Percentiles rank a stretch among this genome's conserved stretches.
Evolutionary conservation across 2,888 invertebrate species (phyloP).

Genomic region (Euplagia quadripunctaria): DNA sequence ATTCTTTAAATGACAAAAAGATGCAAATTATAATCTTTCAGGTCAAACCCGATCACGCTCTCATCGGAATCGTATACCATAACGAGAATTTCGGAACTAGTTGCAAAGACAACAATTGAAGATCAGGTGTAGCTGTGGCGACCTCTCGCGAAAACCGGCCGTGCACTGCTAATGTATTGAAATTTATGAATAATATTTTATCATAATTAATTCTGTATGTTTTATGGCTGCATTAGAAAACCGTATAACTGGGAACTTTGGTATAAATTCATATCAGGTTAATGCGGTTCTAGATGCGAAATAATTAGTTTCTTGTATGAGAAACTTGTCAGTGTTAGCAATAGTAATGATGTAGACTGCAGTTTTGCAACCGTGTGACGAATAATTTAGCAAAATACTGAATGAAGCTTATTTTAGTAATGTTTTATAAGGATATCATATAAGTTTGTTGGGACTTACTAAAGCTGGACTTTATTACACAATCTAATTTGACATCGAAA

Average conservation of each 20-base stretch:
- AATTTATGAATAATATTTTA: constrained; percentile 47
- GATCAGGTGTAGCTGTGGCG: constrained; percentile 64
- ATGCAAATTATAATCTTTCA: constrained; percentile 70
- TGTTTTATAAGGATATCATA: not conserved
- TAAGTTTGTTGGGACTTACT: not conserved
- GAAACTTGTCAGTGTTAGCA: not conserved
- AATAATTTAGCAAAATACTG: too few species aligned
- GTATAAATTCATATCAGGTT: constrained; percentile 25
- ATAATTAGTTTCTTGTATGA: not conserved
- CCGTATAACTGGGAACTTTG: constrained; percentile 38
- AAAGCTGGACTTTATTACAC: not conserved
- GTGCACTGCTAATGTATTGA: constrained; percentile 39
- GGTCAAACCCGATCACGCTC: constrained; percentile 76
- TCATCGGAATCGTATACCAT: constrained; percentile 74
- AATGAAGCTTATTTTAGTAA: too few species aligned
- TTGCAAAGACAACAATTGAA: constrained; percentile 71
- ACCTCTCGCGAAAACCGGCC: constrained; percentile 60
- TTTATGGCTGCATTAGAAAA: constrained; percentile 39
- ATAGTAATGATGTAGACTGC: too few species aligned
- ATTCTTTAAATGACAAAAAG: constrained; percentile 57
- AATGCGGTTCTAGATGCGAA: not conserved
- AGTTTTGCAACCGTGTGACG: too few species aligned
- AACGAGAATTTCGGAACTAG: constrained; percentile 72
- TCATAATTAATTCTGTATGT: constrained; percentile 34
- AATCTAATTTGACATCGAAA: not conserved